phyloP scores from a whole-genome alignment of 2,797 vertebrate species.

The Hippoglossus hippoglossus region DNA sequence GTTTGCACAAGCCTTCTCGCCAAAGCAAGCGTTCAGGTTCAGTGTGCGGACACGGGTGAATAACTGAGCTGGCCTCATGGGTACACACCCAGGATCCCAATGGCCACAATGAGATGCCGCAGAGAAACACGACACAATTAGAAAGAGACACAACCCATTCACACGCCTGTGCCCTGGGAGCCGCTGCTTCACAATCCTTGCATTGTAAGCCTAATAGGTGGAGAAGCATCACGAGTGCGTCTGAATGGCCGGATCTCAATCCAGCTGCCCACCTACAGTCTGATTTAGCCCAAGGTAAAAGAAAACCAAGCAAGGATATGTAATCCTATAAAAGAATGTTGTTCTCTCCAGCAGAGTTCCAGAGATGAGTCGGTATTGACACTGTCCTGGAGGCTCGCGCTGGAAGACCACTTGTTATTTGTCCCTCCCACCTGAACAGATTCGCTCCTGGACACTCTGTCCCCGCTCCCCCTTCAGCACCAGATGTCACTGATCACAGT shows the following conservation, averaged over 20 bases:
- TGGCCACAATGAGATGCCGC: background rate
- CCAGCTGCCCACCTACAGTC: background rate
- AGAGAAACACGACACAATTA: background rate
- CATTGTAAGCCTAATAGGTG: slow-evolving; percentile 1
- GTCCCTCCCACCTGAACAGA: slow-evolving; percentile 4
- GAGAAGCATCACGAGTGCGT: background rate
- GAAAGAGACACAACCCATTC: background rate
- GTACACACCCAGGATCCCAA: background rate
- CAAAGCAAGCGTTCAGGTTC: background rate
- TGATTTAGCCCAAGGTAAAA: background rate
- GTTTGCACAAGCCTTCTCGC: background rate
- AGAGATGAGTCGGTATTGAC: background rate
- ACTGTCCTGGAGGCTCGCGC: no score
- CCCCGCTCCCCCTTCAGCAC: background rate
- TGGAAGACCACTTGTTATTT: background rate
- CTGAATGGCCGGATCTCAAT: background rate
- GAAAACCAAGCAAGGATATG: no score
- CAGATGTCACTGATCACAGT: background rate
- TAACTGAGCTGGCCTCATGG: background rate
- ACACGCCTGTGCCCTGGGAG: background rate
- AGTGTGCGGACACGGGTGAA: background rate
- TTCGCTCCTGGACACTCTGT: slow-evolving; percentile 12
- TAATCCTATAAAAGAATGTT: background rate
- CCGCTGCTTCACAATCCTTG: no score
- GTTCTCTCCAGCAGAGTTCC: background rate